Conservation (phyloP, 2,888 invertebrate species). For the Tenthredo distinguenda region DNA sequence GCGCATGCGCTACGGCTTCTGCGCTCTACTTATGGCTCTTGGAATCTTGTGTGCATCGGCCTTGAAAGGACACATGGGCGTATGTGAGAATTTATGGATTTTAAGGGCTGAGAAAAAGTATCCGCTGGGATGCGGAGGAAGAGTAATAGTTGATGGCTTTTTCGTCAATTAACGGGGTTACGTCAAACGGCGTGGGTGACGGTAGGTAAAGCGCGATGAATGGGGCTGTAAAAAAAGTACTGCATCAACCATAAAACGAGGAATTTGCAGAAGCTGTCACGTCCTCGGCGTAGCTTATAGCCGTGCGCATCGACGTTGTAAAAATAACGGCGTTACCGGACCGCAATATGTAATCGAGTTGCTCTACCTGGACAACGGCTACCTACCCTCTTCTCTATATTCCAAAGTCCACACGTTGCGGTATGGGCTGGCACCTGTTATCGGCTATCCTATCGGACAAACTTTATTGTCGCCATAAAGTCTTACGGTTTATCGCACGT, state of each 20-base stretch:
- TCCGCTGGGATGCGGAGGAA: not conserved
- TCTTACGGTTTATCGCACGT: conserved; percentile 44
- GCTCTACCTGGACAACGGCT: conserved; percentile 33
- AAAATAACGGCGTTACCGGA: conserved; percentile 38
- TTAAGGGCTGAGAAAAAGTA: not conserved
- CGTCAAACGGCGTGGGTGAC: not conserved
- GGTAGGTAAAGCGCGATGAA: conserved; percentile 8
- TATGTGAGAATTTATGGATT: not conserved
- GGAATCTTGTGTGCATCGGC: not conserved
- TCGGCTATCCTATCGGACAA: conserved; percentile 41
- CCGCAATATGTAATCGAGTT: conserved; percentile 48
- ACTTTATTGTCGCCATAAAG: conserved; percentile 47
- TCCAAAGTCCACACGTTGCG: conserved; percentile 20
- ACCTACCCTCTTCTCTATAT: conserved; percentile 28
- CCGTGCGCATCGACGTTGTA: conserved; percentile 32
- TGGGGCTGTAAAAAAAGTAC: conserved; percentile 29
- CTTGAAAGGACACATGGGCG: not conserved
- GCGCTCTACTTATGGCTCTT: not conserved
- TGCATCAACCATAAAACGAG: conserved; percentile 20
- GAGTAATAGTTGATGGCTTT: not conserved
- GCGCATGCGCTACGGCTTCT: not conserved
- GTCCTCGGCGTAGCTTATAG: conserved; percentile 29
- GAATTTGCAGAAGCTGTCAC: conserved; percentile 45
- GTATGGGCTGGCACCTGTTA: conserved; percentile 29
- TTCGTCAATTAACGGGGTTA: not conserved